Percentiles rank a stretch among this genome's conserved stretches.
These are phyloP conservation scores for Psephotus haematonotus DNA, from an alignment of 2,113 vertebrate genomes.

Conservation along the genomic window DNA sequence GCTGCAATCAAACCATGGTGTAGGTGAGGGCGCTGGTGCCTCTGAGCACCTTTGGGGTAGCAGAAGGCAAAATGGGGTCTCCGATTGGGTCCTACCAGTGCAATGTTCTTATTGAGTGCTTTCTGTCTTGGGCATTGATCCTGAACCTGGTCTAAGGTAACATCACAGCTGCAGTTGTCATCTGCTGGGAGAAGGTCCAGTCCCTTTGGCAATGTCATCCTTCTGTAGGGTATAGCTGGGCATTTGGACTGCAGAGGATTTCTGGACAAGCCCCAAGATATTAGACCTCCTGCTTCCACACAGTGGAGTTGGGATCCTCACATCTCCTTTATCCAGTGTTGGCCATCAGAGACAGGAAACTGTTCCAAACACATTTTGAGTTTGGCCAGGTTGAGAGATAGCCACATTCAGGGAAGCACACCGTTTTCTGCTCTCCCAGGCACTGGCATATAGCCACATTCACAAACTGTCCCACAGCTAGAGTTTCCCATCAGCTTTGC, in stretches of 20 bases:
- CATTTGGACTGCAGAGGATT: not conserved
- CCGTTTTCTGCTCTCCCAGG: not conserved
- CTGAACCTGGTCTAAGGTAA: not conserved
- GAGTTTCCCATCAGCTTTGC: constrained; percentile 14
- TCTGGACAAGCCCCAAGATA: not conserved
- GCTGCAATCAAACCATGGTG: not conserved
- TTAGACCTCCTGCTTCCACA: not conserved
- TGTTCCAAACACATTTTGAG: not conserved
- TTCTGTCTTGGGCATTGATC: not conserved
- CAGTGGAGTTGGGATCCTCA: not conserved
- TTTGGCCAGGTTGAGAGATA: not conserved
- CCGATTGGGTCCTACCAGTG: rapidly evolving
- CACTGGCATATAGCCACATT: not conserved
- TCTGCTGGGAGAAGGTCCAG: not conserved
- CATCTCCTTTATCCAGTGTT: not conserved
- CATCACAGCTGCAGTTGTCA: not conserved
- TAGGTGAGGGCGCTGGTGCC: not conserved
- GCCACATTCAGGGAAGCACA: not conserved
- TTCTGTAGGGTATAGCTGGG: not conserved
- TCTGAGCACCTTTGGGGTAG: not conserved
- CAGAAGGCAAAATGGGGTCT: rapidly evolving
- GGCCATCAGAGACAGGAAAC: not conserved
- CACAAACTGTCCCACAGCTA: not conserved
- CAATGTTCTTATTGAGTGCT: not conserved
- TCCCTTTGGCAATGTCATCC: not conserved